These are phyloP conservation scores for Ormyrus pomaceus DNA, from an alignment of 2,888 invertebrate genomes.

Conservation along the genomic window DNA sequence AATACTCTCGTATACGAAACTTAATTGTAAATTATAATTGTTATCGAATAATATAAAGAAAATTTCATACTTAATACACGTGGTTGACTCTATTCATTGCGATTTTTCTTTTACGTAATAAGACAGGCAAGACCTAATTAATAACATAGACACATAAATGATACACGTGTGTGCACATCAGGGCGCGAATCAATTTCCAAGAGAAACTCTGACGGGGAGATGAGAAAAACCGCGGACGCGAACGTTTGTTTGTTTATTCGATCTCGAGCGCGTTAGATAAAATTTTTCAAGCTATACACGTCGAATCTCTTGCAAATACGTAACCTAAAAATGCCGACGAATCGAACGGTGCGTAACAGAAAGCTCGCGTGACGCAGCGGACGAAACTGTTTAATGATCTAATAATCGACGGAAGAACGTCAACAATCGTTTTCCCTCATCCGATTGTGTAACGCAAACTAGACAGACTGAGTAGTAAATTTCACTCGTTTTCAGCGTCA, in stretches of 20 bases:
- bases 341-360: conserved; percentile 51
- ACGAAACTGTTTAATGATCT: conserved; percentile 27
- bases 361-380: conserved; percentile 33
- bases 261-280: conserved; percentile 33
- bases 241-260: conserved; percentile 27
- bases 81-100: conserved; percentile 19
- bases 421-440: conserved; percentile 53
- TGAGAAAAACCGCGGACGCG: conserved; percentile 18
- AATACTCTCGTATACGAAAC: conserved; percentile 41
- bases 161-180: conserved; percentile 12
- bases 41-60: conserved; percentile 7
- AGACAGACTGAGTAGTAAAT: conserved; percentile 60
- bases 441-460: conserved; percentile 64
- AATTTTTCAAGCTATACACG: conserved; percentile 17
- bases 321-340: conserved; percentile 25
- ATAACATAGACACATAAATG: conserved; percentile 27
- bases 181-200: background rate
- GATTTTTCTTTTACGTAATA: conserved; percentile 35
- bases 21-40: conserved; percentile 24
- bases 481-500: conserved; percentile 64
- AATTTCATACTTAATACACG: conserved; percentile 10
- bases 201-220: conserved; percentile 1
- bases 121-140: conserved; percentile 8
- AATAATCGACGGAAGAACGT: conserved; percentile 54
- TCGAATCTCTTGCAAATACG: conserved; percentile 29